Evolutionary conservation across 2,113 vertebrate genomes (phyloP).

Genomic region (Phainopepla nitens): DNA sequence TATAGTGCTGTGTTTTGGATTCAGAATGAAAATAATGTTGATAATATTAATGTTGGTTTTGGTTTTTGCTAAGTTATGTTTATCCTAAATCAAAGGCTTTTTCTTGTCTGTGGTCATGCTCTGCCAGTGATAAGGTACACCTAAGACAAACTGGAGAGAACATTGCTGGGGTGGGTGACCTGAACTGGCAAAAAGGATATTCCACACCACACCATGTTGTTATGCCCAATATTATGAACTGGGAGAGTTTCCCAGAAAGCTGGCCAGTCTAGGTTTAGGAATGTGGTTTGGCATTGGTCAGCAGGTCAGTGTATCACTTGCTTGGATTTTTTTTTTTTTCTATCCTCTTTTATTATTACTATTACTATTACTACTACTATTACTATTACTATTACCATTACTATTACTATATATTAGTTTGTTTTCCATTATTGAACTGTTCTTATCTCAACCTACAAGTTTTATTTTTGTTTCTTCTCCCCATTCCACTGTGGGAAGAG

Average conservation of each 20-base stretch:
- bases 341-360: too few species aligned
- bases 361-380: too few species aligned
- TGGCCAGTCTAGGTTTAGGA: neutral
- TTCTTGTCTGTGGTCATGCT: too few species aligned
- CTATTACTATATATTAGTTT: neutral
- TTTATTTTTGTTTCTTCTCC: neutral
- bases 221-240: neutral
- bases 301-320: neutral
- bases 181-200: neutral
- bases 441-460: neutral
- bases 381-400: neutral
- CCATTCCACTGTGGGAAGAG: neutral
- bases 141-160: neutral
- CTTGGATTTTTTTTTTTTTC: neutral
- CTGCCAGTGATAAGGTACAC: neutral
- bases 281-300: neutral
- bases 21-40: neutral
- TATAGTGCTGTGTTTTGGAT: neutral
- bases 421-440: neutral
- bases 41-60: neutral
- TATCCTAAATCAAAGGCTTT: neutral
- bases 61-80: neutral
- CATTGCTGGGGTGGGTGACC: rapidly evolving
- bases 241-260: neutral
- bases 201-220: neutral